Evolutionary conservation across 2,888 invertebrate species (phyloP).

Genomic region (Nasonovia ribisnigri): DNA sequence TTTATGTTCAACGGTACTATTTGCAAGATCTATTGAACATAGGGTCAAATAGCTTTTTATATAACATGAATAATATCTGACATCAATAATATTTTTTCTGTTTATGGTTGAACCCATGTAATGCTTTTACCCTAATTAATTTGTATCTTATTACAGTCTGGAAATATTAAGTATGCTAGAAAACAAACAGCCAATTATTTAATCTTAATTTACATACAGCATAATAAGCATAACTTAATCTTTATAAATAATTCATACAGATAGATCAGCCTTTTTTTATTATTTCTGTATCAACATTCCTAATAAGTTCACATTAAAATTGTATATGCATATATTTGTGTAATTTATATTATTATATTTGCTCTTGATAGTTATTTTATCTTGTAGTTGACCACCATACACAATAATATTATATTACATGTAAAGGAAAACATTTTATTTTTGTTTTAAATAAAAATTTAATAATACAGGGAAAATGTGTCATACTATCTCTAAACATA

Average conservation of each 20-base stretch:
- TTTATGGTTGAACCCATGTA: no score
- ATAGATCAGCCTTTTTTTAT: not conserved
- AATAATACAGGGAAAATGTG: conserved; percentile 54
- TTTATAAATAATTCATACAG: not conserved
- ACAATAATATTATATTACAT: not conserved
- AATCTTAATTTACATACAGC: not conserved
- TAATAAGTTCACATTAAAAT: not conserved
- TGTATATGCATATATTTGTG: not conserved
- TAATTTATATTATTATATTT: not conserved
- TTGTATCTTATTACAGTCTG: not conserved
- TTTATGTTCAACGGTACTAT: not conserved
- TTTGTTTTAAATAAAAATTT: not conserved
- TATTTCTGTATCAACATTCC: not conserved
- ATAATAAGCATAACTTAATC: not conserved
- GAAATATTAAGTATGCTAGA: not conserved
- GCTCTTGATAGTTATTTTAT: not conserved
- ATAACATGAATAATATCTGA: not conserved
- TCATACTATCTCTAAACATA: conserved; percentile 27
- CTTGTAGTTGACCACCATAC: not conserved
- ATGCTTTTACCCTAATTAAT: not conserved
- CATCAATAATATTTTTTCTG: not conserved
- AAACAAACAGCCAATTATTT: not conserved
- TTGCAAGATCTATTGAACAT: not conserved
- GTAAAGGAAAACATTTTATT: not conserved
- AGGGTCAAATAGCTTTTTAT: not conserved